These are phyloP conservation scores for Augochlorella aurata DNA, from an alignment of 2,888 invertebrate genomes.

Conservation along the genomic window DNA sequence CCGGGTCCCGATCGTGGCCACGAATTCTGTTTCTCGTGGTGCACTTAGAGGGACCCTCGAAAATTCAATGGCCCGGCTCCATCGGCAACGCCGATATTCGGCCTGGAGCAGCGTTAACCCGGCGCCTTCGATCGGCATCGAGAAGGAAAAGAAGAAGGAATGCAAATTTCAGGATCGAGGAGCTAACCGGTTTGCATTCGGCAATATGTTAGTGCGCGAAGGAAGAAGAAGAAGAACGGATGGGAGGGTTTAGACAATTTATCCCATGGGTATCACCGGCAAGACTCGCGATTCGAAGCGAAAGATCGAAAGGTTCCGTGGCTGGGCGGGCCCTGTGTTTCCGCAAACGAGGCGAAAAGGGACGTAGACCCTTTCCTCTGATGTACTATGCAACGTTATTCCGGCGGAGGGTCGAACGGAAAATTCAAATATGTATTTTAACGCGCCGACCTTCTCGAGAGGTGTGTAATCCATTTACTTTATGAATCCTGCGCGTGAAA, in stretches of 20 bases:
- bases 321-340: constrained; percentile 35
- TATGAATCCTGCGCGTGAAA: constrained; percentile 24
- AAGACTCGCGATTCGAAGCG: constrained; percentile 52
- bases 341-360: constrained; percentile 61
- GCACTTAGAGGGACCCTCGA: constrained; percentile 32
- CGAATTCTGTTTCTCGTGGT: constrained; percentile 22
- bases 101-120: constrained; percentile 38
- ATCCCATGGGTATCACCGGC: constrained; percentile 61
- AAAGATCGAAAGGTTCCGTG: constrained; percentile 44
- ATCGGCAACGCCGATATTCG: constrained; percentile 33
- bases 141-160: constrained; percentile 40
- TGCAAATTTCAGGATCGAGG: constrained; percentile 58
- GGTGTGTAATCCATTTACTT: constrained; percentile 29
- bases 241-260: constrained; percentile 56
- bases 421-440: constrained; percentile 42
- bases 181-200: constrained; percentile 54
- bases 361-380: constrained; percentile 16
- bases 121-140: constrained; percentile 27
- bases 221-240: constrained; percentile 39
- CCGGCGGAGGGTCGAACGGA: constrained; percentile 23
- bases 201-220: constrained; percentile 42
- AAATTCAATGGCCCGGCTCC: constrained; percentile 39
- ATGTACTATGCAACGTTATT: constrained; percentile 39
- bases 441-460: constrained; percentile 19
- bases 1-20: neutral